Evolutionary conservation across 2,113 vertebrate genomes (phyloP), one percentile per base, ranked within the genome.

Genomic region (Sarotherodon lohbergeri): DNA sequence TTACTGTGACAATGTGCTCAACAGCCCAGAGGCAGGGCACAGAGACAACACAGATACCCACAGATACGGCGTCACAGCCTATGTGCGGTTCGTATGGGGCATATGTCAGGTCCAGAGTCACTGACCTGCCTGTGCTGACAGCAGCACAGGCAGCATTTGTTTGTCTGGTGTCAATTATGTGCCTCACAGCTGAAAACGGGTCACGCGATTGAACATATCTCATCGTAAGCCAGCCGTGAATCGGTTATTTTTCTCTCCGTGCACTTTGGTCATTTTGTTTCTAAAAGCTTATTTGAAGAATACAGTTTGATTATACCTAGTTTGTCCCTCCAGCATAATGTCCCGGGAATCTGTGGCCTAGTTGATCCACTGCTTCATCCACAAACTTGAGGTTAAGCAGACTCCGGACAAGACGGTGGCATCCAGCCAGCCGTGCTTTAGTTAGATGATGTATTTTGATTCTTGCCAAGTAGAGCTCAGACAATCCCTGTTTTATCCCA

Each of bases 1-100:
- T 96, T 96, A 96, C 94, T 80, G 93, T 55, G 92, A 95, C 94
- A 95, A 90, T 94, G 94, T 94, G 94, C 78, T 92, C 92, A 94
- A 82, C 94, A 93, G 93, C 92, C 91, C 89, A 92, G 87, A 92
- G 94, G 92, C 92, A 93, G 83, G 78, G 73, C 83, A 85, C 91
- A 59, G 89, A 89, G 95, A 93, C 90, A 88, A 90, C 86, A 66
- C 90, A 91, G 92, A 84, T 86, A 89, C 34, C 63, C 0, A 68
- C 6, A 11, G 19, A 66, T 22, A 39, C 1, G 88, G 84, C 90
- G 82, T 66, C 34, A 2, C 34, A 22, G 48, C 84, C 66, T 54
- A 55, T 2, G 73, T 88, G 82, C 32, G 91, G 85, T 92, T 92
- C 90, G 89, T 63, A 90, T 90, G 91, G 84, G 90, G 83, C 88